phyloP scores from a whole-genome alignment of 2,797 vertebrate species.

The Manis pentadactyla region DNA sequence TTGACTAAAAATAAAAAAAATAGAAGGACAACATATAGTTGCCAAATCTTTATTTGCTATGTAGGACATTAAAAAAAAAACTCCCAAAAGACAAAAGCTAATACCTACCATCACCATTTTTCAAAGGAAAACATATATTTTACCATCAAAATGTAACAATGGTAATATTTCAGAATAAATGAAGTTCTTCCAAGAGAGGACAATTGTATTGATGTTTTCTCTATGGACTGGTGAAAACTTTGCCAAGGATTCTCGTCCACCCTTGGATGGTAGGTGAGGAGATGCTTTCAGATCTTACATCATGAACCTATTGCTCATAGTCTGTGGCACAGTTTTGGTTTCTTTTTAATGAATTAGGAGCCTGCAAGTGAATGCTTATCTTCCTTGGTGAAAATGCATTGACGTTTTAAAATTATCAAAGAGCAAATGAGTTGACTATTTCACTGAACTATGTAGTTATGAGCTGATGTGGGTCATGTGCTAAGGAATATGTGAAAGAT shows the following conservation, averaged over 20 bases:
- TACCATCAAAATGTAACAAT: not conserved
- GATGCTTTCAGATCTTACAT: not conserved
- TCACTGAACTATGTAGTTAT: not conserved
- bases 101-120: not conserved
- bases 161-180: not conserved
- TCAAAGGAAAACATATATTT: not conserved
- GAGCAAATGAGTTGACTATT: not conserved
- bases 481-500: not conserved
- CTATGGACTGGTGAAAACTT: not conserved
- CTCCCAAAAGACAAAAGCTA: not conserved
- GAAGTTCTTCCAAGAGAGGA: not conserved
- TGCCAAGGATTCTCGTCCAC: not conserved
- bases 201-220: not conserved
- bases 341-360: not conserved
- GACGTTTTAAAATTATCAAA: not conserved
- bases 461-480: not conserved
- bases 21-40: not conserved
- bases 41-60: not conserved
- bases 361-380: not conserved
- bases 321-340: not conserved
- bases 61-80: not conserved
- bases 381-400: not conserved
- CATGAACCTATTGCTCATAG: not conserved
- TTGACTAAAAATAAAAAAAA: conserved; percentile 24
- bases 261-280: not conserved